phyloP scores from a whole-genome alignment of 2,888 invertebrate species.

The Epistrophe eligans region DNA sequence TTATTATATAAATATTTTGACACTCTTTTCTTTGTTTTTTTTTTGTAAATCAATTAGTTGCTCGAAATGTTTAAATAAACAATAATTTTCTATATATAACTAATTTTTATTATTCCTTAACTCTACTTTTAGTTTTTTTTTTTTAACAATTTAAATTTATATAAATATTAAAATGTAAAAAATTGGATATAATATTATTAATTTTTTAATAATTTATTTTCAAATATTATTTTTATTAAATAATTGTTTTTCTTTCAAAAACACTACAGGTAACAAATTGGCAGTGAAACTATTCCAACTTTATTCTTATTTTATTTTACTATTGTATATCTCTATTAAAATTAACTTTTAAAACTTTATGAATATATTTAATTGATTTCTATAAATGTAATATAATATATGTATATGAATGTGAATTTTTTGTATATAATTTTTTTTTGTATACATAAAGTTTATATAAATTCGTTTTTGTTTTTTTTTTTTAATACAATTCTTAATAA shows the following conservation, averaged over 20 bases:
- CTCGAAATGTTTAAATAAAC: background rate
- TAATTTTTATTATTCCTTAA: background rate
- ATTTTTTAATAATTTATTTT: background rate
- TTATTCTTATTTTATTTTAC: conserved; percentile 7
- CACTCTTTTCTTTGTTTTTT: background rate
- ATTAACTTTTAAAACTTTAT: conserved; percentile 69
- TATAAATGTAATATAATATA: conserved; percentile 34
- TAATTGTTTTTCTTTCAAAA: conserved; percentile 22
- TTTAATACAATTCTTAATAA: conserved; percentile 50
- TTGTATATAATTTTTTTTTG: conserved; percentile 32
- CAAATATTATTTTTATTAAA: background rate
- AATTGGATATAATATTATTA: background rate
- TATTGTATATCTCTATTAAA: conserved; percentile 32
- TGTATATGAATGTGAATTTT: conserved; percentile 60
- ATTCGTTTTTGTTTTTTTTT: conserved; percentile 50
- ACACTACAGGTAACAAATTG: conserved; percentile 76
- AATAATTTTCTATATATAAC: background rate
- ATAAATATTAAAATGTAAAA: conserved; percentile 8
- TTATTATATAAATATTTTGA: background rate
- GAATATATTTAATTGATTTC: conserved; percentile 21
- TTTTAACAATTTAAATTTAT: background rate
- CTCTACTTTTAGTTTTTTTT: background rate
- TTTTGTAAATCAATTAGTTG: background rate
- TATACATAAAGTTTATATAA: conserved; percentile 62
- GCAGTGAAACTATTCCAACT: conserved; percentile 59